Conservation (phyloP, 2,113 vertebrate genomes). For the Neopipo cinnamomea region DNA sequence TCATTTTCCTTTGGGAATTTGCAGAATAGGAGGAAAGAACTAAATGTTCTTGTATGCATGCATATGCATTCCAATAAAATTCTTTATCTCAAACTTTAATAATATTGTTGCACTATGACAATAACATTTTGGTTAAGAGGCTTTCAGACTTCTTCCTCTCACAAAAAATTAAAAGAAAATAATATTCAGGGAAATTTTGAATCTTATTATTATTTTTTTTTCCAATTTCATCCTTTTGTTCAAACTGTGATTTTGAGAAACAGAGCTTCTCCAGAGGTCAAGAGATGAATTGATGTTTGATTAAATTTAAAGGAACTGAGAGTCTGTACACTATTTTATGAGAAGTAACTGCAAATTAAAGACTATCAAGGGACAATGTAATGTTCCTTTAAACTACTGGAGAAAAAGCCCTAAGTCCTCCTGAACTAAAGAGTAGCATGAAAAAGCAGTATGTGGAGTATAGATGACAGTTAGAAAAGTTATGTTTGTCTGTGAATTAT, state of each 20-base stretch:
- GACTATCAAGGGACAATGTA: background rate
- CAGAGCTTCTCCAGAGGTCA: background rate
- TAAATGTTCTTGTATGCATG: background rate
- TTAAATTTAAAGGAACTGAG: background rate
- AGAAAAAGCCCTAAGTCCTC: background rate
- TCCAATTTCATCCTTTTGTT: background rate
- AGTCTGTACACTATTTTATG: background rate
- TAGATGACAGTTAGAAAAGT: background rate
- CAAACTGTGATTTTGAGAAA: background rate
- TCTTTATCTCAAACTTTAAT: background rate
- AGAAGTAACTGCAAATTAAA: background rate
- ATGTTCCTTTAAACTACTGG: background rate
- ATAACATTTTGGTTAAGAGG: background rate
- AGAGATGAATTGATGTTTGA: background rate
- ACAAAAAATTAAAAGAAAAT: background rate
- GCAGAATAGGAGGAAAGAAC: background rate
- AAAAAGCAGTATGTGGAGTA: background rate
- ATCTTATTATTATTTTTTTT: background rate
- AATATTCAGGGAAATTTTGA: background rate
- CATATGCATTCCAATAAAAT: background rate
- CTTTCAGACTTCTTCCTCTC: background rate
- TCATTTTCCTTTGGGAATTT: background rate
- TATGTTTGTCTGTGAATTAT: background rate
- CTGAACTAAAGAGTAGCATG: background rate
- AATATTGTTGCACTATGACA: background rate